Conservation (phyloP, 2,113 vertebrate species). For the Porphyrio hochstetteri region DNA sequence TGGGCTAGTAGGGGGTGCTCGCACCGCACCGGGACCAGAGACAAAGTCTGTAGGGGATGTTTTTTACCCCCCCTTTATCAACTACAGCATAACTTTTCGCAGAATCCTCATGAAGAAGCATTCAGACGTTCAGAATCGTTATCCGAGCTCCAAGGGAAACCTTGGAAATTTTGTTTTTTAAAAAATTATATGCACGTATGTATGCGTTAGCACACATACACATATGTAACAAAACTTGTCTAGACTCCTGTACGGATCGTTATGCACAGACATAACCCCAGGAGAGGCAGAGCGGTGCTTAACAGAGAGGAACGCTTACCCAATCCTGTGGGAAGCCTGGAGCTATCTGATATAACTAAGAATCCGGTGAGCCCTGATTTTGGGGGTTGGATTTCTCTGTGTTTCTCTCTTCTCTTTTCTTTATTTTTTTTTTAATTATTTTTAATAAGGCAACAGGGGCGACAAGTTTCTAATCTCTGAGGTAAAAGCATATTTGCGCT, state of each 20-base stretch:
- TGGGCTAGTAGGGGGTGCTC: not conserved
- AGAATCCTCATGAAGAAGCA: not conserved
- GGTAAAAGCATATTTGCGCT: not conserved
- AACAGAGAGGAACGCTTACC: not conserved
- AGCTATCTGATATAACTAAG: not conserved
- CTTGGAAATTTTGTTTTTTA: not conserved
- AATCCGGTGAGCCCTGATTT: not conserved
- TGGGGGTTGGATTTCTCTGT: not conserved
- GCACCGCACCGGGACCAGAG: rapidly evolving
- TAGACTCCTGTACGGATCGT: not conserved
- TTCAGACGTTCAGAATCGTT: not conserved
- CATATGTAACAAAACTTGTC: not conserved
- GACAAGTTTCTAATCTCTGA: not conserved
- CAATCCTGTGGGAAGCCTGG: not conserved
- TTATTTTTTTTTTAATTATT: not conserved
- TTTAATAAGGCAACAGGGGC: not conserved
- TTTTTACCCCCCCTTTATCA: not conserved
- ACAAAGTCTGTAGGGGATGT: not conserved
- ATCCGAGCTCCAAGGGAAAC: not conserved
- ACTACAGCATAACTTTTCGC: rapidly evolving
- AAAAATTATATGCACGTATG: not conserved
- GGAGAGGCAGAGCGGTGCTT: not conserved
- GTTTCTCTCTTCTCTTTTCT: rapidly evolving
- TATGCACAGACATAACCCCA: not conserved
- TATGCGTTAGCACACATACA: not conserved